Percentiles rank a stretch among this genome's conserved stretches.
phyloP scores from a whole-genome alignment of 2,888 invertebrate genomes.

The Neocrepidodera transversa region DNA sequence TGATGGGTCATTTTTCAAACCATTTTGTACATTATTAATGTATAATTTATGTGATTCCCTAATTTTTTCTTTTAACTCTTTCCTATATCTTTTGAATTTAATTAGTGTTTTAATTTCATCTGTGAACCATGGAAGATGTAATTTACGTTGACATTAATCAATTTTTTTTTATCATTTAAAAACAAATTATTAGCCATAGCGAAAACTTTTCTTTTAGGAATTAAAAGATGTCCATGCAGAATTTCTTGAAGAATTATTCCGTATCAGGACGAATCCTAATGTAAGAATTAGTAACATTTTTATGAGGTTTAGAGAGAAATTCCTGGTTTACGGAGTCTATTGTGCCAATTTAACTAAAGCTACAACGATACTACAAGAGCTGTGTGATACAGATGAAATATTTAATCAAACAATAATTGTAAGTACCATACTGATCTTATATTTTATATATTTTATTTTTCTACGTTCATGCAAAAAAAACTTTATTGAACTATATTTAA shows the following conservation, averaged over 20 bases:
- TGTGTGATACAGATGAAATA: slow-evolving; percentile 71
- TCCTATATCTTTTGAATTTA: too few relatives aligned
- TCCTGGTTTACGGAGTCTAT: slow-evolving; percentile 94
- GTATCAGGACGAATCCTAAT: slow-evolving; percentile 71
- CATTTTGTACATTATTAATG: too few relatives aligned
- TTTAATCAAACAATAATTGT: slow-evolving; percentile 75
- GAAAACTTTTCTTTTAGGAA: slow-evolving; percentile 65
- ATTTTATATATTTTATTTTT: not conserved
- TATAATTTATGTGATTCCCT: too few relatives aligned
- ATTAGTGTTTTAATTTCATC: too few relatives aligned
- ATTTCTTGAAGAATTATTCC: slow-evolving; percentile 80
- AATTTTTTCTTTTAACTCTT: too few relatives aligned
- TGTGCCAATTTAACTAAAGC: slow-evolving; percentile 92
- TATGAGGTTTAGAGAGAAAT: slow-evolving; percentile 86
- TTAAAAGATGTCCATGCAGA: slow-evolving; percentile 85
- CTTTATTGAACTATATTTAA: slow-evolving; percentile 11
- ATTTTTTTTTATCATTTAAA: too few relatives aligned
- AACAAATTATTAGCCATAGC: too few relatives aligned
- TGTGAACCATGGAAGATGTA: too few relatives aligned
- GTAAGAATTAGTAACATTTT: slow-evolving; percentile 82
- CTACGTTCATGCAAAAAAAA: not conserved
- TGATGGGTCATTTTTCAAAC: too few relatives aligned
- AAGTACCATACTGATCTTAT: too few relatives aligned
- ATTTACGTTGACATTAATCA: too few relatives aligned
- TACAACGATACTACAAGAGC: slow-evolving; percentile 82